Evolutionary conservation across 2,888 invertebrate genomes (phyloP).

Genomic region (Hemaris fuciformis): DNA sequence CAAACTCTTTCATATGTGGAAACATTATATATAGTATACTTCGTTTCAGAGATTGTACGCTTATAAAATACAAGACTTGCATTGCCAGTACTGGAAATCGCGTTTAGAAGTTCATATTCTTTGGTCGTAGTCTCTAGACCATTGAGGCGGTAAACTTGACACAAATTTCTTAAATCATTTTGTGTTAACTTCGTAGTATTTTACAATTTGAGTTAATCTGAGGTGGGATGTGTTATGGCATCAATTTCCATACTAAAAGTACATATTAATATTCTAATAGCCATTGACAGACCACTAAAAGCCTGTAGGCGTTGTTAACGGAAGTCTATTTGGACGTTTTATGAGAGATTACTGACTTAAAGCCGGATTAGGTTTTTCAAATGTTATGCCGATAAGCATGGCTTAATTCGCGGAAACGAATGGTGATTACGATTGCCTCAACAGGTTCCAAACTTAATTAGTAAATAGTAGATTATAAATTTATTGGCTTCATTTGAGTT

Average conservation of each 20-base stretch:
- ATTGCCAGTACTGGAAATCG: background rate
- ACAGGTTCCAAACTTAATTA: constrained; percentile 14
- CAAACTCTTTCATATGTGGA: too few relatives aligned
- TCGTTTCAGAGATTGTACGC: too few relatives aligned
- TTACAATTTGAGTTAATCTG: background rate
- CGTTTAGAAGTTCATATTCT: background rate
- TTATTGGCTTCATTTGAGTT: constrained; percentile 1
- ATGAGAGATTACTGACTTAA: constrained; percentile 13
- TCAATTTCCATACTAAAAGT: background rate
- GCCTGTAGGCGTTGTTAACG: constrained; percentile 8
- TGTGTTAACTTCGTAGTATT: background rate
- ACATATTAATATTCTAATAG: constrained; percentile 8
- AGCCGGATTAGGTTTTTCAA: constrained; percentile 11
- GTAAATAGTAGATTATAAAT: constrained; percentile 11
- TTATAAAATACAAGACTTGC: too few relatives aligned
- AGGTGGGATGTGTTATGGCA: background rate
- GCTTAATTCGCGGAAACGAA: constrained; percentile 15
- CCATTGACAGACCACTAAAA: constrained; percentile 8
- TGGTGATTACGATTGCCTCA: constrained; percentile 9
- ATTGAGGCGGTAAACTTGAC: background rate
- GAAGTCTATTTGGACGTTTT: constrained; percentile 10
- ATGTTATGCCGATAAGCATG: constrained; percentile 4
- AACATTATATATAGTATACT: too few relatives aligned
- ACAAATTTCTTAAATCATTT: background rate
- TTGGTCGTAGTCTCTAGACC: background rate